Evolutionary conservation across 1,140 invertebrate genomes (phyloP), one percentile per base, ranked within the genome.

Genomic region (Nebria ingens): DNA sequence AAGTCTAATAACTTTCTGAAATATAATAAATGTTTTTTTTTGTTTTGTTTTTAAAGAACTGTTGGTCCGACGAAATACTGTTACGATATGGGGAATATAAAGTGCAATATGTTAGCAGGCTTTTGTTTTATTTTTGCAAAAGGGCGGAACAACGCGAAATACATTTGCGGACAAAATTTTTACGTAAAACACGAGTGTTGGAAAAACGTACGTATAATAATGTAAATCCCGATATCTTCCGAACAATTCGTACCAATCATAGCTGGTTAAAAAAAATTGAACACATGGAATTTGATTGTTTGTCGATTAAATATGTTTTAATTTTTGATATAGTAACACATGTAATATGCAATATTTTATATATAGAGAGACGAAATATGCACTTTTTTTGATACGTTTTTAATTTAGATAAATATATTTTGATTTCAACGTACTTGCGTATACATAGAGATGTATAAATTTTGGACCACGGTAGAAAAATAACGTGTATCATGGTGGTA

Each of bases 1-100:
- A 59, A 19, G 55, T 57, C 59, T 61, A 62, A 25, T 54, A 56
- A 59, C n/a, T n/a, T n/a, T n/a, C n/a, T n/a, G n/a, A n/a, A n/a
- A n/a, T n/a, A n/a, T n/a, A n/a, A n/a, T n/a, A n/a, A n/a, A n/a
- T n/a, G n/a, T n/a, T n/a, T n/a, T n/a, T n/a, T n/a, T n/a, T n/a
- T n/a, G n/a, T n/a, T n/a, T n/a, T n/a, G n/a, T n/a, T n/a, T n/a
- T n/a, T n/a, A n/a, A n/a, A n/a, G n/a, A n/a, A n/a, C n/a, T n/a
- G n/a, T n/a, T n/a, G n/a, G n/a, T n/a, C n/a, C n/a, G n/a, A n/a
- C n/a, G n/a, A n/a, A n/a, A n/a, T n/a, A n/a, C n/a, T n/a, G n/a
- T n/a, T n/a, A n/a, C n/a, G n/a, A n/a, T n/a, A n/a, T n/a, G n/a
- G n/a, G n/a, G n/a, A n/a, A n/a, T n/a, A n/a, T n/a, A n/a, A n/a